Evolutionary conservation across 1,140 invertebrate genomes (phyloP), one percentile per base, ranked within the genome.

Genomic region (Holotrichia oblita): DNA sequence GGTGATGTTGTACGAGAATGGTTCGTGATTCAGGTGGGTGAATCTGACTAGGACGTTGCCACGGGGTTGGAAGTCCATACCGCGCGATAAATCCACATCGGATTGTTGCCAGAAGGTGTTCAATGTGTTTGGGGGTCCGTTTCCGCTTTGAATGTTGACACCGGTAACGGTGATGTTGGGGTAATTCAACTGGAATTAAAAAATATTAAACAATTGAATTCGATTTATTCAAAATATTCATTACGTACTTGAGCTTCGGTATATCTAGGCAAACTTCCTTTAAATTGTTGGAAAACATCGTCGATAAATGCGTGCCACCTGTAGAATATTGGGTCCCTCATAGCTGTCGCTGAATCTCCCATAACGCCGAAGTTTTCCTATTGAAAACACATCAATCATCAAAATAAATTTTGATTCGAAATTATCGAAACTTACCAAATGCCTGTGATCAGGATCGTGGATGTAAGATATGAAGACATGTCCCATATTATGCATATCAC

Each of bases 291-390:
- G 88, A 96, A 96, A 3, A 97, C 88, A 75, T 95, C 91, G 82
- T 97, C 94, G 22, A 96, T 89, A 81, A 92, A 93, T 3, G 93
- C 91, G 82, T 96, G 95, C 93, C 93, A 96, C 84, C 93, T 91
- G 86, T 96, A 97, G 87, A 97, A 96, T 8, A 94, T 87, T 0
- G 95, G 95, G 87, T 97, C 95, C 12, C 95, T 89, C 93, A 94
- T 93, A 3, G 93, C 91, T 10, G 93, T 94, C 0, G 92, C 88
- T 0, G 89, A 86, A 81, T 92, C 91, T 3, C 89, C 90, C 88
- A 92, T 94, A 0, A 93, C 89, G 17, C 90, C 88, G 79, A 92
- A 92, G 3, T 88, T 89, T 87, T 93, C 91, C 89, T 91, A 74
- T 79, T 74, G 61, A 77, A 82, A 42, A 34, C 22, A 76, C 34